Evolutionary conservation across 2,888 invertebrate genomes (phyloP).

Genomic region (Lapara coniferarum): DNA sequence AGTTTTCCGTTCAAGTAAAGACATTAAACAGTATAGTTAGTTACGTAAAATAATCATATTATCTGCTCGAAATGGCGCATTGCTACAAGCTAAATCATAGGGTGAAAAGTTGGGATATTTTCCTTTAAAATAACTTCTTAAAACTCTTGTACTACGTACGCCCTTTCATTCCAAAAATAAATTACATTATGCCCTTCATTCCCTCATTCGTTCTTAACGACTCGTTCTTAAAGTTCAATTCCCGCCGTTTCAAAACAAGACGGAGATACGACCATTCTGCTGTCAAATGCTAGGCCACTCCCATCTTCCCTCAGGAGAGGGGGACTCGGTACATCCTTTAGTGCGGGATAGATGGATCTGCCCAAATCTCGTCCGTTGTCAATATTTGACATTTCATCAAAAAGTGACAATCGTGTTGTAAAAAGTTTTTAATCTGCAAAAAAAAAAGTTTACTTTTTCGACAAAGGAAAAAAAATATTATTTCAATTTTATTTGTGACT

Average conservation of each 20-base stretch:
- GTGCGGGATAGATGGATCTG: slow-evolving; percentile 3
- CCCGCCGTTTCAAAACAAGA: too few relatives aligned
- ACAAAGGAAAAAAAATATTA: neutral
- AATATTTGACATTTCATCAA: neutral
- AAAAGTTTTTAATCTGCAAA: neutral
- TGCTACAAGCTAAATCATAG: too few relatives aligned
- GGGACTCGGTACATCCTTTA: neutral
- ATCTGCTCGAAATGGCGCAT: too few relatives aligned
- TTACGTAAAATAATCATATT: too few relatives aligned
- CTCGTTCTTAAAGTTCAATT: too few relatives aligned
- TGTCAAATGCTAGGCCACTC: neutral
- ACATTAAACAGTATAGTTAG: too few relatives aligned
- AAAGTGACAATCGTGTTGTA: neutral
- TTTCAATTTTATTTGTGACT: neutral
- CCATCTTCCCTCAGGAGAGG: neutral
- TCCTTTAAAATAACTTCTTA: too few relatives aligned
- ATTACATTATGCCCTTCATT: neutral
- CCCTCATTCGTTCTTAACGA: neutral
- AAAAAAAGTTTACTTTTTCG: neutral
- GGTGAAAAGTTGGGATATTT: too few relatives aligned
- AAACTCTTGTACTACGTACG: too few relatives aligned
- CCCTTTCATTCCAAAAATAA: too few relatives aligned
- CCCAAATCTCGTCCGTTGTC: neutral
- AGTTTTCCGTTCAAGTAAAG: too few relatives aligned
- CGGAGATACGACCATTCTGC: neutral